These are phyloP conservation scores for Macrocentrus cingulum DNA, from an alignment of 1,140 invertebrate species.

Conservation along the genomic window DNA sequence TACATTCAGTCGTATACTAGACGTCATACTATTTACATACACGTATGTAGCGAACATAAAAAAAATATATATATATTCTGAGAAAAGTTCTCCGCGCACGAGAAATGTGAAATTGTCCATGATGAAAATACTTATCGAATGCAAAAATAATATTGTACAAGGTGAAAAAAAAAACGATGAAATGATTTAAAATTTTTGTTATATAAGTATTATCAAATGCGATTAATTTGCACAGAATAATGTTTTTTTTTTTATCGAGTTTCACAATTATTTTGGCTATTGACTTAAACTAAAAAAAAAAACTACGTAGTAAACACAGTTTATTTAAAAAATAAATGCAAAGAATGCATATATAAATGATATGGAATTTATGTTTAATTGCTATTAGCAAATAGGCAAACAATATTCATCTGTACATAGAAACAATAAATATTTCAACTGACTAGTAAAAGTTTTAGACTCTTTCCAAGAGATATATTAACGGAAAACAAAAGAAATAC, in stretches of 20 bases:
- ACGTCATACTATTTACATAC: slow-evolving; percentile 37
- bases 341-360: no score
- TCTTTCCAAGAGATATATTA: slow-evolving; percentile 34
- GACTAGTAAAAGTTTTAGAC: slow-evolving; percentile 46
- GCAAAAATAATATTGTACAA: slow-evolving; percentile 23
- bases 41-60: slow-evolving; percentile 42
- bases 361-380: slow-evolving; percentile 36
- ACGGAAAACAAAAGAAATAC: slow-evolving; percentile 31
- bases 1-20: slow-evolving; percentile 30
- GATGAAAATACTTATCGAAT: slow-evolving; percentile 32
- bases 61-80: slow-evolving; percentile 41
- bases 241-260: slow-evolving; percentile 16
- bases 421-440: slow-evolving; percentile 46
- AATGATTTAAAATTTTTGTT: slow-evolving; percentile 22
- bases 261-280: slow-evolving; percentile 17
- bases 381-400: slow-evolving; percentile 38
- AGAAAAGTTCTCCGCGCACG: slow-evolving; percentile 32
- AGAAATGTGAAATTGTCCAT: slow-evolving; percentile 32
- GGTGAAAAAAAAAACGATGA: slow-evolving; percentile 10
- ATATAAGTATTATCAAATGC: slow-evolving; percentile 30
- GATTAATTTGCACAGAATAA: slow-evolving; percentile 8
- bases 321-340: no score
- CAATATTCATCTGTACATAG: slow-evolving; percentile 52
- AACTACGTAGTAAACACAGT: no score
- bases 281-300: no score